Percentiles rank a stretch among this genome's conserved stretches.
These are phyloP conservation scores for Tapirus indicus DNA, from an alignment of 2,797 vertebrate species.

Conservation along the genomic window DNA sequence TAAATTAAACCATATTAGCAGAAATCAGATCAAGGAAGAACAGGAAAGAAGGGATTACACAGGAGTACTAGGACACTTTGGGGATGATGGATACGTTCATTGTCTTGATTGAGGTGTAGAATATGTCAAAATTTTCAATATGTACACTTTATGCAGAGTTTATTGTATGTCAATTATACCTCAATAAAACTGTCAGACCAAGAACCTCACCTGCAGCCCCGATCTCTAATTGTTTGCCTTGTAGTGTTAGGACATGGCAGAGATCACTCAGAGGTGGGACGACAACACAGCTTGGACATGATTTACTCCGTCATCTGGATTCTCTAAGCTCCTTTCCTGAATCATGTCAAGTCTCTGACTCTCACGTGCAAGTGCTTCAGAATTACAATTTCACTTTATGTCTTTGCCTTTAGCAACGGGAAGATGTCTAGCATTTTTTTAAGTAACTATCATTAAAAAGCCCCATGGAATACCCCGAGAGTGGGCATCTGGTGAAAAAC, in stretches of 20 bases:
- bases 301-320: neutral
- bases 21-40: neutral
- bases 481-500: neutral
- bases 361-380: neutral
- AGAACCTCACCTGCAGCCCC: neutral
- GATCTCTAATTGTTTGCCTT: neutral
- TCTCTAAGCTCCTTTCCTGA: neutral
- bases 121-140: neutral
- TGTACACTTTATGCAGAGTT: neutral
- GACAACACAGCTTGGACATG: neutral
- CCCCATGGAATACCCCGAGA: neutral
- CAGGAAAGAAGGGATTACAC: neutral
- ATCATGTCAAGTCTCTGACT: neutral
- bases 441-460: neutral
- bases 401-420: neutral
- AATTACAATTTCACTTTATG: neutral
- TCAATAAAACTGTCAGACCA: neutral
- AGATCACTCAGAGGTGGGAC: neutral
- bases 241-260: too few species aligned
- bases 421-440: conserved; percentile 33
- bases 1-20: neutral
- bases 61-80: neutral
- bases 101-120: neutral
- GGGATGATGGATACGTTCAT: neutral
- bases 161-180: neutral